phyloP scores from a whole-genome alignment of 2,888 invertebrate species.

The Pachymerium ferrugineum region DNA sequence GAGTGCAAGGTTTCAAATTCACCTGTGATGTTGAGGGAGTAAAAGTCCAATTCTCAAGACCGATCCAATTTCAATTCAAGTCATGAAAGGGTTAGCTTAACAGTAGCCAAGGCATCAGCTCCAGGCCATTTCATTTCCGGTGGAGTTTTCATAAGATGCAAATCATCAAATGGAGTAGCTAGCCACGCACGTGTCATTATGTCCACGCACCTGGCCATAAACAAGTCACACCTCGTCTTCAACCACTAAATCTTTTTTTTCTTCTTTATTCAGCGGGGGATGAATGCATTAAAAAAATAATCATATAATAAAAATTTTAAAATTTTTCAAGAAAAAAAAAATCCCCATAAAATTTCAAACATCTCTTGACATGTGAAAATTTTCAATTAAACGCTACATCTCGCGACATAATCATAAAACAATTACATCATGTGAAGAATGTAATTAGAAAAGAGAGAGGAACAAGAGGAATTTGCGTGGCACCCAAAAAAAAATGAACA shows the following conservation, averaged over 20 bases:
- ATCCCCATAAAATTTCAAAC: background rate
- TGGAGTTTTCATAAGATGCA: conserved; percentile 11
- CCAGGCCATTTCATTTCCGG: background rate
- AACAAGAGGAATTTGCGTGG: conserved; percentile 15
- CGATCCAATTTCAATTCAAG: conserved; percentile 12
- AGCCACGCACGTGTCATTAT: conserved; percentile 13
- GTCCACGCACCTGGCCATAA: conserved; percentile 12
- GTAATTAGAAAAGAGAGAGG: conserved; percentile 16
- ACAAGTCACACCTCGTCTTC: conserved; percentile 9
- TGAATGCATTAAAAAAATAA: background rate
- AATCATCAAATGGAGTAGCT: conserved; percentile 15
- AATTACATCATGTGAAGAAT: conserved; percentile 24
- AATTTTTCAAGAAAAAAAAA: too few relatives aligned
- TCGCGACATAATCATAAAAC: conserved; percentile 27
- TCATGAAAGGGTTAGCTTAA: conserved; percentile 3
- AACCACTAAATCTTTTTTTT: background rate
- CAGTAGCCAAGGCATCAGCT: background rate
- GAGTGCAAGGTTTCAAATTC: background rate
- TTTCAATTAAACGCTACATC: conserved; percentile 19
- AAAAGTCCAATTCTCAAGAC: background rate
- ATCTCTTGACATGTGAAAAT: conserved; percentile 24
- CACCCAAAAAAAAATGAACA: conserved; percentile 2
- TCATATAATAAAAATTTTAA: too few relatives aligned
- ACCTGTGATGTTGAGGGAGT: background rate
- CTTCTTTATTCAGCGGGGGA: background rate